Evolutionary conservation across 2,888 invertebrate genomes (phyloP), one percentile per base, ranked within the genome.

Genomic region (Coecobrya sp.): DNA sequence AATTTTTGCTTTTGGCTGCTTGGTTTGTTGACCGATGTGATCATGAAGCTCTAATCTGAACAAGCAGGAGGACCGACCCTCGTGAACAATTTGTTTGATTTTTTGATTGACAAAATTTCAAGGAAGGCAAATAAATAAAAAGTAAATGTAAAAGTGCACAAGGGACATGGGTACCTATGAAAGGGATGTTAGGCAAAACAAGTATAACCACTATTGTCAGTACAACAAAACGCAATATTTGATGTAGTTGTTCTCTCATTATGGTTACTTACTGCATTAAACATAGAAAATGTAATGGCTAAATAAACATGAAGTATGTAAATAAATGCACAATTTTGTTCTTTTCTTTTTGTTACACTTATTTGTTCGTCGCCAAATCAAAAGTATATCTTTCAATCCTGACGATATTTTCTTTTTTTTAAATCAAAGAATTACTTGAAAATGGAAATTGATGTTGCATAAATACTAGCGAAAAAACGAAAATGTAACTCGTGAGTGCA

Each of bases 21-120:
- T 70, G 36, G 68, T 70, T 70, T 70, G 68, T 36, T 70, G 68
- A 70, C 68, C 68, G 68, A n/a, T n/a, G n/a, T n/a, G n/a, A 65
- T 65, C 59, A 30, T 70, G 68, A 62, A 7, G 25, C 7, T 68
- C 1, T 27, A 68, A 68, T 13, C 8, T 22, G 11, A n/a, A n/a
- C 10, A 1, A 36, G 25, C 0, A 70, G 68, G 27, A 30, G 4
- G n/a, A 70, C 16, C 68, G 36, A 19, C n/a, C 68, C 68, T 70
- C 16, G 30, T 62, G 25, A 70, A 70, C 10, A 36, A 36, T 70
- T 70, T 70, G 68, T 70, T 70, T 70, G 68, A 70, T 36, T 70
- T 70, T 19, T 36, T 70, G 68, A 70, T 70, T 70, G 68, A 70
- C 68, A 70, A 70, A 70, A 70, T 36, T 70, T 70, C 36, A 36